Evolutionary conservation across 2,113 vertebrate genomes (phyloP).

Genomic region (Mustelus asterias): DNA sequence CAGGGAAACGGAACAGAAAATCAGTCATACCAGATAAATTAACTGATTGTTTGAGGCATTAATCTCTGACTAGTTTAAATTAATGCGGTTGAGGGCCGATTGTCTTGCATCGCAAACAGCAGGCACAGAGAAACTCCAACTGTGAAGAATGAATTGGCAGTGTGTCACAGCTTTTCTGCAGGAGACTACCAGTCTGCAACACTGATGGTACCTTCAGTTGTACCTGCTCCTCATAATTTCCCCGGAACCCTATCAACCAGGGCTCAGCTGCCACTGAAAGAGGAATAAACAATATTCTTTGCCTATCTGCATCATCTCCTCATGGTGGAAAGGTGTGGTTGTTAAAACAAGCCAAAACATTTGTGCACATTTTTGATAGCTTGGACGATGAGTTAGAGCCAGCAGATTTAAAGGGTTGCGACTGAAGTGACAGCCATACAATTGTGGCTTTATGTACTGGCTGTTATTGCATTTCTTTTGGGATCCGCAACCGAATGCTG

Average conservation of each 20-base stretch:
- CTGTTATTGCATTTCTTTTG: not conserved
- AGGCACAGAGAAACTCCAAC: not conserved
- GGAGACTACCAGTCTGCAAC: not conserved
- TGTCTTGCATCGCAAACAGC: not conserved
- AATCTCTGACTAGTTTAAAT: not conserved
- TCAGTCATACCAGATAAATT: not conserved
- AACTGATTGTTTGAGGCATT: conserved; percentile 22
- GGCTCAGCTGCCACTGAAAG: not conserved
- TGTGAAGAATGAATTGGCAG: not conserved
- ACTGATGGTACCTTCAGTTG: not conserved
- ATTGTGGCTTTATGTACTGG: not conserved
- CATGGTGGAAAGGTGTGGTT: not conserved
- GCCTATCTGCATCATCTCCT: not conserved
- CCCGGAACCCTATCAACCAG: not conserved
- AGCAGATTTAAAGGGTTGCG: not conserved
- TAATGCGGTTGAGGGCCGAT: not conserved
- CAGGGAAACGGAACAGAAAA: not conserved
- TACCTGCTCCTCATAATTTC: not conserved
- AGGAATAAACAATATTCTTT: not conserved
- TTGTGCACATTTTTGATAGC: not conserved
- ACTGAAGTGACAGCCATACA: not conserved
- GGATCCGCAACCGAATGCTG: not conserved
- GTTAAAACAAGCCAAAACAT: not conserved
- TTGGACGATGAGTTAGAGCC: not conserved
- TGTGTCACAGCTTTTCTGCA: not conserved